phyloP scores from a whole-genome alignment of 2,113 vertebrate genomes.

The Dromiciops gliroides region DNA sequence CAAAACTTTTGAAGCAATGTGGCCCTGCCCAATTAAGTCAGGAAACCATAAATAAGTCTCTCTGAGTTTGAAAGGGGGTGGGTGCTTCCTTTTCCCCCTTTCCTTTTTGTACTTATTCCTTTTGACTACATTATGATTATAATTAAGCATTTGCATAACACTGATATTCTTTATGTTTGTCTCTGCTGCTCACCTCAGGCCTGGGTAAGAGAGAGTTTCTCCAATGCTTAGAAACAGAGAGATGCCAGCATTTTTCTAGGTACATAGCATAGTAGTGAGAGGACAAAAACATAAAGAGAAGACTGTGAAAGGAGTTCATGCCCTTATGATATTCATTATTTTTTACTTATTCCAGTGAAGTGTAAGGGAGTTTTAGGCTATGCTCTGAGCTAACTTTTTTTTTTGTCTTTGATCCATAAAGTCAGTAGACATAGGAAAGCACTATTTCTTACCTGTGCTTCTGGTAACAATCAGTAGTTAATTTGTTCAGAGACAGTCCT shows the following conservation, averaged over 20 bases:
- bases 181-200: background rate
- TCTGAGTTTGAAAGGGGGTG: conserved; percentile 56
- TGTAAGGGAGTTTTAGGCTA: conserved; percentile 10
- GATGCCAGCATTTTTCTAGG: background rate
- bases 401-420: background rate
- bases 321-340: background rate
- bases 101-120: conserved; percentile 53
- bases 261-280: background rate
- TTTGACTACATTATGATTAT: conserved; percentile 42
- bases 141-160: conserved; percentile 40
- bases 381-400: background rate
- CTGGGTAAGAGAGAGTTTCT: conserved; percentile 8
- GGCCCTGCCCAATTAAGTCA: conserved; percentile 73
- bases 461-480: conserved; percentile 23
- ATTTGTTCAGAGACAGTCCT: background rate
- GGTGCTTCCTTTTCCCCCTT: conserved; percentile 56
- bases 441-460: background rate
- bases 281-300: background rate
- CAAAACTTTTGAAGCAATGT: conserved; percentile 64
- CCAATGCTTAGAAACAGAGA: background rate
- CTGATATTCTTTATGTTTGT: conserved; percentile 35
- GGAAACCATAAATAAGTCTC: conserved; percentile 72
- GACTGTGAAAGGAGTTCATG: background rate
- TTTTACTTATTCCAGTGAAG: background rate
- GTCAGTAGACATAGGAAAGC: background rate